These are phyloP conservation scores for Sorex araneus DNA, from an alignment of 2,113 vertebrate species.

Conservation along the genomic window DNA sequence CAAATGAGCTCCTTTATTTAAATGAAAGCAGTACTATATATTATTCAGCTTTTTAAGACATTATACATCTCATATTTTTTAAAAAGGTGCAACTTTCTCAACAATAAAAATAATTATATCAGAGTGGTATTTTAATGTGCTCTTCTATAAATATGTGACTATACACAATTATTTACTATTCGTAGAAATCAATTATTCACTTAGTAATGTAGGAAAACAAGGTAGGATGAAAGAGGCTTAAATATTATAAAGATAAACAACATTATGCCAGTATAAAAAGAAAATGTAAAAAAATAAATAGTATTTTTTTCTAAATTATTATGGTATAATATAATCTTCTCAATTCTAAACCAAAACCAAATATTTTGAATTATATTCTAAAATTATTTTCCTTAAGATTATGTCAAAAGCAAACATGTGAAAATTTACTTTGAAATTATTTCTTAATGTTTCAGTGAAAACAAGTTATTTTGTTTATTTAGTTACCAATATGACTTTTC, in stretches of 20 bases:
- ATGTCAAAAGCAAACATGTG: not conserved
- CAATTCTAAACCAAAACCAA: too few species aligned
- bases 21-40: not conserved
- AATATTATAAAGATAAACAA: too few species aligned
- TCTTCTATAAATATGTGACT: not conserved
- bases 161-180: not conserved
- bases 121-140: not conserved
- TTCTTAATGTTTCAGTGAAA: not conserved
- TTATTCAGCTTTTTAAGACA: not conserved
- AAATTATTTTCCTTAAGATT: not conserved
- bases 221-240: too few species aligned
- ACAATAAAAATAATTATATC: not conserved
- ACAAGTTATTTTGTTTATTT: not conserved
- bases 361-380: not conserved
- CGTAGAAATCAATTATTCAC: not conserved
- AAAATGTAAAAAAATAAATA: too few species aligned
- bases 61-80: not conserved
- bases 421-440: conserved; percentile 28
- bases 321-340: too few species aligned
- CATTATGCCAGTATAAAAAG: too few species aligned
- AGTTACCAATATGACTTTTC: not conserved
- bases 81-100: not conserved
- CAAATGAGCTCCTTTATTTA: too few species aligned
- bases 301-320: too few species aligned
- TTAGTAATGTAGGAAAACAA: not conserved